These are phyloP conservation scores for Bombus confusus DNA, from an alignment of 1,140 invertebrate genomes.

Conservation along the genomic window DNA sequence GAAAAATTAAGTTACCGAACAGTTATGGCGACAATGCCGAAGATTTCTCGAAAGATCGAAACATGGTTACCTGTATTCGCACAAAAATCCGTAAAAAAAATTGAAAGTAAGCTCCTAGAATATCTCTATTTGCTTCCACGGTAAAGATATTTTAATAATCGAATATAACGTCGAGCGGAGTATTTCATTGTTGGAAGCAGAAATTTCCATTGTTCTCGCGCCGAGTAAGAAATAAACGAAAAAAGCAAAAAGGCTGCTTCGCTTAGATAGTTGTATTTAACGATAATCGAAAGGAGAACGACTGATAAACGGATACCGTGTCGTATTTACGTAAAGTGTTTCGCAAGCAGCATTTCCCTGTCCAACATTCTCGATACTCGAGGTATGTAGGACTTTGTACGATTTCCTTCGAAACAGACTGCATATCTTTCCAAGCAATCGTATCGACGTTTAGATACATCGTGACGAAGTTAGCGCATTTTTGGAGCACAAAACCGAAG, in stretches of 20 bases:
- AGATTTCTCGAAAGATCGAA: background rate
- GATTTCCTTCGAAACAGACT: background rate
- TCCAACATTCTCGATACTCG: conserved; percentile 39
- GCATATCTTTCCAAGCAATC: background rate
- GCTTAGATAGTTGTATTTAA: conserved; percentile 11
- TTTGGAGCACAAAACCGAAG: background rate
- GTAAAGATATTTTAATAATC: background rate
- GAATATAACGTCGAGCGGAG: no score
- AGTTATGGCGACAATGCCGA: background rate
- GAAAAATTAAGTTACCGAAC: conserved; percentile 48
- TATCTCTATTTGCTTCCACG: background rate
- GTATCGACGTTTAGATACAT: background rate
- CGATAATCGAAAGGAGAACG: conserved; percentile 26
- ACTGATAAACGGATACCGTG: background rate
- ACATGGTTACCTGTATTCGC: no score
- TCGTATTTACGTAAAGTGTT: conserved; percentile 28
- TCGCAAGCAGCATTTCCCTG: conserved; percentile 29
- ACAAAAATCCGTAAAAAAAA: background rate
- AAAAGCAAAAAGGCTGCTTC: conserved; percentile 17
- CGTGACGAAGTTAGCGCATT: conserved; percentile 40
- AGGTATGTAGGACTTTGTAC: conserved; percentile 1
- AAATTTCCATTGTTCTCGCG: conserved; percentile 4
- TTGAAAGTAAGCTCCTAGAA: background rate
- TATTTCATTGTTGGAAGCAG: background rate
- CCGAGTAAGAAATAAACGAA: background rate